These are phyloP conservation scores for Perca schrenkii DNA, from an alignment of 2,113 vertebrate species.

Conservation along the genomic window DNA sequence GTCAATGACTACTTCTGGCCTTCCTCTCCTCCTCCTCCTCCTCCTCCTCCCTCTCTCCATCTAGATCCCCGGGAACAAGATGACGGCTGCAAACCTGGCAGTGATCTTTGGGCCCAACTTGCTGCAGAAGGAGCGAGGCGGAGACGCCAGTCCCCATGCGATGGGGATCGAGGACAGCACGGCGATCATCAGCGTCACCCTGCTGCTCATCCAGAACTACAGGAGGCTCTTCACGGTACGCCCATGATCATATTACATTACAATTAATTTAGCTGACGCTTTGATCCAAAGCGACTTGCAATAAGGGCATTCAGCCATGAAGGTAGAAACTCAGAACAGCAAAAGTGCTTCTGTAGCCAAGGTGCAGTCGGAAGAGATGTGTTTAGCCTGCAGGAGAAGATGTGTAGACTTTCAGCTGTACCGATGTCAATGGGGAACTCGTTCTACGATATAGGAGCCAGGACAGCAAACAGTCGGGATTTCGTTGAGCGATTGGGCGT, in stretches of 20 bases:
- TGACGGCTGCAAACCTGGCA: slow-evolving; percentile 93
- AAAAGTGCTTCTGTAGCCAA: too few species aligned
- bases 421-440: too few species aligned
- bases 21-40: background rate
- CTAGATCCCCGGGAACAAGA: slow-evolving; percentile 94
- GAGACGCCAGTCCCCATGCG: slow-evolving; percentile 77
- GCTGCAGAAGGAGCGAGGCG: slow-evolving; percentile 87
- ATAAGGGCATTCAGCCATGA: too few species aligned
- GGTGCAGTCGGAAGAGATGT: too few species aligned
- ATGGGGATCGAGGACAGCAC: slow-evolving; percentile 89
- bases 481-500: too few species aligned
- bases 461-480: too few species aligned
- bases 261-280: too few species aligned
- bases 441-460: too few species aligned
- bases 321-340: too few species aligned
- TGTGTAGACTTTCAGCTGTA: too few species aligned
- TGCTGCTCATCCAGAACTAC: slow-evolving; percentile 91
- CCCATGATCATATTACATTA: background rate
- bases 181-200: slow-evolving; percentile 89
- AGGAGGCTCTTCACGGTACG: slow-evolving; percentile 88
- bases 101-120: slow-evolving; percentile 94
- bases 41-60: background rate
- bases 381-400: too few species aligned
- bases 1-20: background rate
- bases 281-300: too few species aligned